Evolutionary conservation across 2,113 vertebrate genomes (phyloP), one percentile per base, ranked within the genome.

Genomic region (Gracilinanus agilis): DNA sequence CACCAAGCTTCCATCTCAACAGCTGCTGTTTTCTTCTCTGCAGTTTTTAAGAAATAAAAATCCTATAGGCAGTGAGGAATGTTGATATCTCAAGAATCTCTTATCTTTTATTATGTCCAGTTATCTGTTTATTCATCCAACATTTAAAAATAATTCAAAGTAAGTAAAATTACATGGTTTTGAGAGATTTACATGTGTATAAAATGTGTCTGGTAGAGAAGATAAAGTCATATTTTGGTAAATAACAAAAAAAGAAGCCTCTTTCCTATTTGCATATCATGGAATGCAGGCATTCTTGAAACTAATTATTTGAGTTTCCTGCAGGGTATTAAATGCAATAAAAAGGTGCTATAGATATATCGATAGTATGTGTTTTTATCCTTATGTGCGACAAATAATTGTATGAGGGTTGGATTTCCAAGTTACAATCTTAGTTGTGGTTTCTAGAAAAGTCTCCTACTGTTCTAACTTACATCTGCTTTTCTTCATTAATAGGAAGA

Each of bases 271-370:
- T 93, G 54, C 29, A 55, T 53, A 44, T 53, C 55, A 3, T 83
- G n/a, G 56, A 92, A 24, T 83, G 4, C 9, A 90, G 54, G 55
- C 40, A 44, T 56, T 83, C 0, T 91, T 83, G 29, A 29, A 83
- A 83, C 19, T 49, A 90, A 90, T 92, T 90, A 90, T 92, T 90
- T 25, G 83, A 53, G 44, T 25, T 55, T 6, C 24, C 67, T 94
- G 34, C 54, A n/a, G 21, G 89, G 19, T 23, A 90, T 93, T 89
- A 92, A 29, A 44, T 96, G 24, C 94, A 91, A 95, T 55, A 93
- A 24, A 93, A 93, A 91, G 67, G 27, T 90, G 96, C 83, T 44
- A 0, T 92, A 55, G 49, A 44, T 55, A 11, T 23, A 92, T 94
- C 19, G 92, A 95, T 27, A 3, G 53, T 16, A 94, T 90, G 9